Base-by-base conservation (phyloP, 2,113 vertebrate species). In the Motacilla alba region DNA sequence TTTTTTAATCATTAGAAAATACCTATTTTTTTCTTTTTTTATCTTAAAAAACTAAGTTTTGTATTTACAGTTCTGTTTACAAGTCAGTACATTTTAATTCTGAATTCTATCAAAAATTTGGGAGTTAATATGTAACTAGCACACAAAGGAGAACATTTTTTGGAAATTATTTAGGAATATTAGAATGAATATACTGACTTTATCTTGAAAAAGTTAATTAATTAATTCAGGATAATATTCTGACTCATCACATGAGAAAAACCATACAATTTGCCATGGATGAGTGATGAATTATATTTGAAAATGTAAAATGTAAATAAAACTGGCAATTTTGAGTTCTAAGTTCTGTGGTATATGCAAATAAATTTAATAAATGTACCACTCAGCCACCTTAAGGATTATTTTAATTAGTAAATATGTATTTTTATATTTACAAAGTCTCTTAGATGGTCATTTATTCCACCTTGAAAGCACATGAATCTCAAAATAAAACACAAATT, bases 221-320 rank as follows among this genome's bases (percentile, higher is more conserved):
- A 56, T 96, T 93, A 83, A 62, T 89, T 94, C 83, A 88, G 52
- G 72, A 55, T 17, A 92, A 67, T 62, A 88, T 96, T 83, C 72
- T 68, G 77, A 50, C 44, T 84, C 15, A n/a, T 70, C 31, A 66
- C 67, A 90, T 47, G 67, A 95, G 75, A 86, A 77, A 80, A 80
- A 70, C 0, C 11, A 13, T 14, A 52, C 13, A 39, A 75, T 89
- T 74, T 89, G 35, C 59, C 33, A 60, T 41, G 18, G 20, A 31
- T 41, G 67, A 89, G 43, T 37, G 50, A 82, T 63, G 30, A 95
- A 90, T 88, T 90, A 28, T 20, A 82, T 76, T 56, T 92, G 79
- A 85, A 94, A 92, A 89, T 56, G 23, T 11, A 95, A 96, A 94
- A 74, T 6, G 2, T 66, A 90, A 84, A 89, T 73, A 93, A 66